Base-by-base conservation (phyloP, 2,113 vertebrate species). In the Marcusenius ussheri region DNA sequence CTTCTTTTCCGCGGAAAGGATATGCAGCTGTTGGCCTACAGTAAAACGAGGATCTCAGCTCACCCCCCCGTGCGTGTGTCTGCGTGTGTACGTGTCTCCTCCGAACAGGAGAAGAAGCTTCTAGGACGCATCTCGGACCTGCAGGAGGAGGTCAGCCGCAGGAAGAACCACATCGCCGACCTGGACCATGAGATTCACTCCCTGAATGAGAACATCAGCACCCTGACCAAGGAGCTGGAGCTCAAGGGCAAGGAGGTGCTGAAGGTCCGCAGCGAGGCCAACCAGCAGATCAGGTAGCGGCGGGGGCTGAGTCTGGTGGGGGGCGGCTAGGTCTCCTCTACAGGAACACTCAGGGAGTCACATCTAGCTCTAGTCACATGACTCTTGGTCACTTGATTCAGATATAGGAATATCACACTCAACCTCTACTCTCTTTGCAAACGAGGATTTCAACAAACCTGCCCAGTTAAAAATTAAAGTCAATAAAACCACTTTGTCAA, bases 191-290 rank as follows among this genome's bases (percentile, higher is more conserved):
- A 99, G 94, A 97, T 98, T 89, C 96, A 98, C 92, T 96, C 97
- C 11, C 97, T 99, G 91, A 98, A 97, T 91, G 98, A 99, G 94
- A 99, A 98, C 91, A 97, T 99, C 94, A 98, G 96, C 95, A 96
- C 97, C 5, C 94, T 99, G 92, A 99, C 98, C 0, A 99, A 98
- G 92, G 98, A 99, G 94, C 93, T 99, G 95, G 98, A 99, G 94
- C 96, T 97, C 87, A 99, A 99, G 94, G 98, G 98, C 90, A 98
- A 99, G 91, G 98, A 99, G 95, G 97, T 99, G 93, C 97, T 99
- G 70, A 97, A 98, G 95, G 97, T 99, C 95, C 97, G 97, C 92
- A 98, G 98, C 80, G 98, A 99, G 93, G 98, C 98, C 93, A 99
- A 97, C 92, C 98, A 99, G 90, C 98, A 99, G 93, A 98, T 99